A percentile compares a stretch with the other conserved stretches of the same genome.
Evolutionary conservation across 2,113 vertebrate species (phyloP).

Genomic region (Oncorhynchus nerka): DNA sequence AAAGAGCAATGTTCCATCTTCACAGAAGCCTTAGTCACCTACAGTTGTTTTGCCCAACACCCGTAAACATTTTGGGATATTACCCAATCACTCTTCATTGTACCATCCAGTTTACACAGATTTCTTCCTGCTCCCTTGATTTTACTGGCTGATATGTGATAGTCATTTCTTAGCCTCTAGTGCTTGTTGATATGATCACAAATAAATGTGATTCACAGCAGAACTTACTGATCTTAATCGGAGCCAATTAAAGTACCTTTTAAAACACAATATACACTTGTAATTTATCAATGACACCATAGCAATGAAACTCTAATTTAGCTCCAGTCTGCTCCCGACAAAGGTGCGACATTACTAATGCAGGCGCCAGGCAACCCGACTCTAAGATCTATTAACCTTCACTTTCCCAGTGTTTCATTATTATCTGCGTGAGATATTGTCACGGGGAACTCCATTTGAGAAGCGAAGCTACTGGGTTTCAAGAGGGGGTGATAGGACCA

Average conservation of each 20-base stretch:
- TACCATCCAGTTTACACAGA: too few species aligned
- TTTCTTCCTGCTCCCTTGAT: too few species aligned
- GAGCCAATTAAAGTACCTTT: constrained; percentile 40
- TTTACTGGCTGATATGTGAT: too few species aligned
- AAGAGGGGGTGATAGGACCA: constrained; percentile 9
- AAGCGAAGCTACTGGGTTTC: constrained; percentile 19
- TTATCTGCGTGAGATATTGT: constrained; percentile 31
- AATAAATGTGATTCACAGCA: constrained; percentile 38
- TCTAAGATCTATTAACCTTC: constrained; percentile 44
- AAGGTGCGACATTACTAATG: constrained; percentile 17
- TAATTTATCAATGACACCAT: constrained; percentile 38
- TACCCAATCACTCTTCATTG: too few species aligned
- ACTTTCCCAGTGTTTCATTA: constrained; percentile 35
- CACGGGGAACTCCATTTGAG: constrained; percentile 41
- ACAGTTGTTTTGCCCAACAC: too few species aligned
- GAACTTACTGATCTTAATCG: background rate
- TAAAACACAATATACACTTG: constrained; percentile 23
- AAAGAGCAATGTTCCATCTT: too few species aligned
- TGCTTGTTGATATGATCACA: constrained; percentile 16
- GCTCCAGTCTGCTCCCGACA: background rate
- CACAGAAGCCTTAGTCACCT: too few species aligned
- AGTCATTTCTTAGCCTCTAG: constrained; percentile 14
- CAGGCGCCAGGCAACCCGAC: constrained; percentile 32
- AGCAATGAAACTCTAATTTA: constrained; percentile 52
- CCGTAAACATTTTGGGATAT: too few species aligned